Base-by-base conservation (phyloP, 2,113 vertebrate species). In the Aythya baeri region DNA sequence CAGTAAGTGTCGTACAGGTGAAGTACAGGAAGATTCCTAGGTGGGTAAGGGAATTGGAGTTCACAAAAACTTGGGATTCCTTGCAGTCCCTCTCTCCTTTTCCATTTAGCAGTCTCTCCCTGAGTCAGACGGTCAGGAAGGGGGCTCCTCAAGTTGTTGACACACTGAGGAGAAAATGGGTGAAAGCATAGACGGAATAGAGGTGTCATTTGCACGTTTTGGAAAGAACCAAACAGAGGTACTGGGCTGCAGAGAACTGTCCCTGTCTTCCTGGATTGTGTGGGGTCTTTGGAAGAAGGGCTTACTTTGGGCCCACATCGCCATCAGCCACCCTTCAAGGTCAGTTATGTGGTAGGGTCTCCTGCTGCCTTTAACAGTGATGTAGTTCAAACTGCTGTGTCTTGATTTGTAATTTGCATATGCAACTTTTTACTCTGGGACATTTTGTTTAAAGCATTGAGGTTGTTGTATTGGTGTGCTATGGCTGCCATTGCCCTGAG, bases 1-100 rank as follows among this genome's bases (percentile, higher is more conserved):
- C 98, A 54, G 99, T 99, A 98, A 98, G 98, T 98, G 89, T 94
- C 87, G 54, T 72, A 4, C 1, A 73, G 50, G n/a, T 50, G 75
- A 46, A 21, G 5, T 61, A 27, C n/a, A 63, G n/a, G 27, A 74
- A 41, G 31, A n/a, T 82, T 82, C 17, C 21, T 71, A 57, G 8
- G 41, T 62, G n/a, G 23, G 7, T 68, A 52, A 89, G 31, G 22
- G 32, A 85, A 58, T 13, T 63, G 26, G 71, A 73, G 17, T 91
- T 88, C 68, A 57, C 18, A 88, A 36, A 80, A 52, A 75, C 31
- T 73, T 84, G 21, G 20, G 6, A 26, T 68, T 94, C 91, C 41
- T 14, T 68, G 7, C 22, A 6, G 88, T 79, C 9, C 17, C 5
- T 83, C 50, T 89, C 23, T 79, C 32, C 43, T 11, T 85, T 83